phyloP scores from a whole-genome alignment of 2,113 vertebrate species.

The Stigmatopora argus region DNA sequence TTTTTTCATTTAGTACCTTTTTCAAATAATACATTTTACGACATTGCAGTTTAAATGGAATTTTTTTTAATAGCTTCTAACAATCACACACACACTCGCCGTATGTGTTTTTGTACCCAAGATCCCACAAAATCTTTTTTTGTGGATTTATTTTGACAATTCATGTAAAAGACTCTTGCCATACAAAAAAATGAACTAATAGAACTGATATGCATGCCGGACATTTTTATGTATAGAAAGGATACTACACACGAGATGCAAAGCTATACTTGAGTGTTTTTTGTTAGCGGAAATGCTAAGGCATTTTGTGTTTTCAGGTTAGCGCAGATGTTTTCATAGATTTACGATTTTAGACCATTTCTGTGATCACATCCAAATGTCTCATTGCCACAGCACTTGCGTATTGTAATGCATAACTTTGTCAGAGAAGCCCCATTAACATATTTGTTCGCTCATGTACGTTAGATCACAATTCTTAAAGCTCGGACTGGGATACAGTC shows the following conservation, averaged over 20 bases:
- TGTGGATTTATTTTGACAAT: neutral
- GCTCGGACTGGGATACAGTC: neutral
- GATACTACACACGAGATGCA: neutral
- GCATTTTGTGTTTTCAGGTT: neutral
- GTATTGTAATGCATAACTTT: neutral
- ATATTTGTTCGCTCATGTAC: neutral
- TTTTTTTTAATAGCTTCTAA: neutral
- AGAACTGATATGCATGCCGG: neutral
- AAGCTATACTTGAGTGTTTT: neutral
- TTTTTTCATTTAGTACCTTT: neutral
- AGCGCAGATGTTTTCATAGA: neutral
- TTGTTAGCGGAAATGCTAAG: neutral
- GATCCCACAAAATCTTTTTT: neutral
- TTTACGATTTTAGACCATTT: neutral
- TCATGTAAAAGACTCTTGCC: neutral
- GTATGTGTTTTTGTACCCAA: no score
- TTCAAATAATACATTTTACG: neutral
- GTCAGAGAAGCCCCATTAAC: neutral
- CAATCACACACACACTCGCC: no score
- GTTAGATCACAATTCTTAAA: neutral
- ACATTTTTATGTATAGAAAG: neutral
- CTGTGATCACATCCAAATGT: neutral
- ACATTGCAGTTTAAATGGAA: neutral
- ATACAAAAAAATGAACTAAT: neutral
- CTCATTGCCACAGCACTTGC: neutral